Evolutionary conservation across 1,140 invertebrate species (phyloP), one percentile per base, ranked within the genome.

Genomic region (Neocloeon triangulifer): DNA sequence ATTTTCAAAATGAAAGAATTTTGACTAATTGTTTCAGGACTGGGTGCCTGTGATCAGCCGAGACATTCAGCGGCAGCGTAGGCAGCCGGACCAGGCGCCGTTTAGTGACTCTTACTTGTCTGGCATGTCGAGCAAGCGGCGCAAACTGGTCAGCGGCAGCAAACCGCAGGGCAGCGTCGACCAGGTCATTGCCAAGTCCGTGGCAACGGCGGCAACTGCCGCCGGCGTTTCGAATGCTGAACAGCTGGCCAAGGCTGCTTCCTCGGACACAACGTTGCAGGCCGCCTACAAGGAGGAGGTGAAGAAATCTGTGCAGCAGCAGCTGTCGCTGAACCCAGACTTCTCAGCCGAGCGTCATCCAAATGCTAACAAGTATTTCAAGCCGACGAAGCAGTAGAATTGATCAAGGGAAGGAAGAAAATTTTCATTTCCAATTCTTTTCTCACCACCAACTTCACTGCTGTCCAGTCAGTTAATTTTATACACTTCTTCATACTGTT

Each of bases 101-200:
- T 72, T 75, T 38, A 80, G 76, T 39, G 79, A 84, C 53, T 75
- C 75, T n/a, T 85, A 85, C 47, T 52, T 84, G 20, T 66, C 67
- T 14, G 72, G 73, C 6, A 66, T 84, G 63, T 77, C 80, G 8
- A 68, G 66, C 22, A 85, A 84, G 50, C 59, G 78, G 12, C 63
- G 78, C 39, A 78, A 79, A 52, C 52, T 80, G 32, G 64, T 73
- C 51, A 29, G 49, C 45, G 25, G 41, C 53, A 23, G 36, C 3
- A 39, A 37, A 32, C 35, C 28, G 4, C 26, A 32, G 19, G 30
- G 34, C 20, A 33, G 19, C 19, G 31, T 39, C 12, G 35, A 29
- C 19, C 30, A 39, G 19, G 22, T 37, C 14, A 39, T 39, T n/a
- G 17, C 27, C 30, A 49, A 53, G 30, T 63, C 65, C 5, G 53